Base-by-base conservation (phyloP, 2,113 vertebrate species). In the Amia ocellicauda region DNA sequence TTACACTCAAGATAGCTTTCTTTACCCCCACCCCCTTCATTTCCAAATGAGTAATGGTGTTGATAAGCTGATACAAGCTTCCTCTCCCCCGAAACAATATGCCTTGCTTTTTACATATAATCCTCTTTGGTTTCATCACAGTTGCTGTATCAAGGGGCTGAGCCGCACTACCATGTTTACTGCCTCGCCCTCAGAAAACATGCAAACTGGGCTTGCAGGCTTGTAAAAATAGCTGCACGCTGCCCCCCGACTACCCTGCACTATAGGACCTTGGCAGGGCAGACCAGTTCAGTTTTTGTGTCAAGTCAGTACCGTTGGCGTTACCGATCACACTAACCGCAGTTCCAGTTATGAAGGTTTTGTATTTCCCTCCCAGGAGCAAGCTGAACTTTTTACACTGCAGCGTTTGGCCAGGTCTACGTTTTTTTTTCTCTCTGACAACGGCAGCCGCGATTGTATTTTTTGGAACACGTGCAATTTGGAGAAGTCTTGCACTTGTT, bases 331-430 rank as follows among this genome's bases (percentile, higher is more conserved):
- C 7, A 31, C 16, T n/a, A 40, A 41, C 56, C 19, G 9, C 11
- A 23, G 31, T 58, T 58, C 29, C 31, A 24, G 56, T 22, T 23
- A 58, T 22, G 19, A 42, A 59, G 7, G 22, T 23, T 22, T 42
- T 58, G 31, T 11, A 58, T 58, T 58, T 58, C 56, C 36, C 56
- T 58, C 56, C 7, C 4, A 58, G 56, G n/a, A 58, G 31, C 31
- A 7, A 41, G 19, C 31, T 58, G 56, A 58, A 58, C 31, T 42
- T 58, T 27, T 58, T 4, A 40, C 29, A 42, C 56, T 14, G 20
- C 28, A 14, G 17, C 59, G 29, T n/a, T 13, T 29, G 17, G 43
- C 59, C 43, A 50, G 50, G 11, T 29, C 27, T 28, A 27, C n/a
- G n/a, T n/a, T n/a, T n/a, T n/a, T n/a, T 19, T 26, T 16, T 47